phyloP scores from a whole-genome alignment of 2,797 vertebrate genomes.

The Onychomys arenicola region DNA sequence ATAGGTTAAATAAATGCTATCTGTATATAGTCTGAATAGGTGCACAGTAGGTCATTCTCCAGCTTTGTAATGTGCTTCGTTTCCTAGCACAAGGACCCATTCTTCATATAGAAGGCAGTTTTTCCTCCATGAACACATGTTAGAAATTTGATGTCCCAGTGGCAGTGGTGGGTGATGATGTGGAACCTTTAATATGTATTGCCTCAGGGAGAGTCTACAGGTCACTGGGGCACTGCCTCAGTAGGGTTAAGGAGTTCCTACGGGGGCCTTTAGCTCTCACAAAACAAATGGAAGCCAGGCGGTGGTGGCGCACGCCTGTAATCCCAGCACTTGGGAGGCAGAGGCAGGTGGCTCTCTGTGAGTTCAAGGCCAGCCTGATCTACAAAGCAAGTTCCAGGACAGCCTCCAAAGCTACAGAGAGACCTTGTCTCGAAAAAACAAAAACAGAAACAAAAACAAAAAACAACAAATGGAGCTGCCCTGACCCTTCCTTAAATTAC shows the following conservation, averaged over 20 bases:
- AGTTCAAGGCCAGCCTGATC: too few relatives aligned
- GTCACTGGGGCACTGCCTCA: not conserved
- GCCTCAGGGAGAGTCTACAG: not conserved
- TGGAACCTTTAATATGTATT: not conserved
- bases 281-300: not conserved
- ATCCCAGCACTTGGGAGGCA: too few relatives aligned
- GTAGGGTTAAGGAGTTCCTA: not conserved
- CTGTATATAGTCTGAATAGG: not conserved
- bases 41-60: slow-evolving; percentile 25
- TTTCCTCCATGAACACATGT: not conserved
- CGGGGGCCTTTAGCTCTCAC: not conserved
- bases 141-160: not conserved
- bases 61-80: slow-evolving; percentile 19
- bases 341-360: too few relatives aligned
- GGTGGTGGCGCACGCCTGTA: too few relatives aligned
- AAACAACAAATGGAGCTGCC: not conserved
- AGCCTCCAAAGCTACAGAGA: too few relatives aligned
- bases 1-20: slow-evolving; percentile 16
- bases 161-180: not conserved
- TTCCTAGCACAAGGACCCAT: slow-evolving; percentile 39
- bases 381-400: too few relatives aligned
- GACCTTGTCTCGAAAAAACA: too few relatives aligned
- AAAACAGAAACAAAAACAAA: too few relatives aligned
- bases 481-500: not conserved
- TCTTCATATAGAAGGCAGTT: not conserved